Evolutionary conservation across 2,113 vertebrate species (phyloP).

Genomic region (Rhinoderma darwinii): DNA sequence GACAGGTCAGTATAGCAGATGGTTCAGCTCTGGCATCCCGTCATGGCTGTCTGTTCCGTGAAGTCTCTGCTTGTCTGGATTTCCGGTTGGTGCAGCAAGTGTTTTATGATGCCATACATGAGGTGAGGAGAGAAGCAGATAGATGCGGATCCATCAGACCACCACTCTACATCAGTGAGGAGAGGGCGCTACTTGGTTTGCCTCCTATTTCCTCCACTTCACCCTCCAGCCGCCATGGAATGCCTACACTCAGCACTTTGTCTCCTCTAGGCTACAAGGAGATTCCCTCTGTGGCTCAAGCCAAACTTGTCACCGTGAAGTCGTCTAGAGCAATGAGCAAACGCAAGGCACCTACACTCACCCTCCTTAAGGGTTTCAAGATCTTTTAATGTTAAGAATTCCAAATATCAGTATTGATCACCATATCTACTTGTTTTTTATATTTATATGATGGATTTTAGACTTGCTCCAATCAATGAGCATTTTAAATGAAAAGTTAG

Average conservation of each 20-base stretch:
- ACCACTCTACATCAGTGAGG: slow-evolving; percentile 80
- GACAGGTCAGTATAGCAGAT: slow-evolving; percentile 84
- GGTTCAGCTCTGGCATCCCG: slow-evolving; percentile 77
- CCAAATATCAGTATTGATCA: neutral
- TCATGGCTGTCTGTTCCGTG: slow-evolving; percentile 81
- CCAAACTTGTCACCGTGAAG: slow-evolving; percentile 90
- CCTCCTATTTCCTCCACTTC: slow-evolving; percentile 59
- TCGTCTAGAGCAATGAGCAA: slow-evolving; percentile 91
- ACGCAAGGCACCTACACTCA: slow-evolving; percentile 86
- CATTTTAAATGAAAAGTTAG: neutral
- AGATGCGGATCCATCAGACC: slow-evolving; percentile 66
- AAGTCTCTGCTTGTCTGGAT: slow-evolving; percentile 88
- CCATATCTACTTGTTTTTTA: neutral
- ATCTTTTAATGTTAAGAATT: slow-evolving; percentile 79
- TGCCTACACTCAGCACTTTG: slow-evolving; percentile 76
- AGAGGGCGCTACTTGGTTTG: slow-evolving; percentile 70
- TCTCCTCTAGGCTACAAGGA: slow-evolving; percentile 82
- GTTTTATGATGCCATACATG: slow-evolving; percentile 84
- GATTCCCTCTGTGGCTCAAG: slow-evolving; percentile 85
- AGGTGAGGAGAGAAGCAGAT: slow-evolving; percentile 73
- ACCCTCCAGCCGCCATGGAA: slow-evolving; percentile 66
- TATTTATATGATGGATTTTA: slow-evolving; percentile 19
- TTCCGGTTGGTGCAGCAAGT: slow-evolving; percentile 78
- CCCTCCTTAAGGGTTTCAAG: slow-evolving; percentile 91
- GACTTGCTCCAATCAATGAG: neutral